Percentiles rank a stretch among this genome's conserved stretches.
These are phyloP conservation scores for Acanthosoma haemorrhoidale DNA, from an alignment of 2,888 invertebrate species.

Conservation along the genomic window DNA sequence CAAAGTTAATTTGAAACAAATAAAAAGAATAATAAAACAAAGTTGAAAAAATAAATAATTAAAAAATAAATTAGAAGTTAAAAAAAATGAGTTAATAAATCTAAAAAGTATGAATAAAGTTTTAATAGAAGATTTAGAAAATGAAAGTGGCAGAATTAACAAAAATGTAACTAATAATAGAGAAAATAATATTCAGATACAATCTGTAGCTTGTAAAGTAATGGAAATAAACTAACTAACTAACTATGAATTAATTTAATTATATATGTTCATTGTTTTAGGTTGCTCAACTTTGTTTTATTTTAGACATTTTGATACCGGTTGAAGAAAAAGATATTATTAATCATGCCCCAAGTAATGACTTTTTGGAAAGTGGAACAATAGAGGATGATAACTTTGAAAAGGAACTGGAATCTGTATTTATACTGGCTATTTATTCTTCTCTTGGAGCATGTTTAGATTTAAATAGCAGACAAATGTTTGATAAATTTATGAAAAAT, in stretches of 20 bases:
- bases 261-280: slow-evolving; percentile 43
- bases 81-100: too few species aligned
- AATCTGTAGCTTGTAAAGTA: neutral
- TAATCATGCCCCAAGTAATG: neutral
- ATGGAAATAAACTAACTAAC: neutral
- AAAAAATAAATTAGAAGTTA: too few species aligned
- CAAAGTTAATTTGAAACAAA: too few species aligned
- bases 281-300: slow-evolving; percentile 74
- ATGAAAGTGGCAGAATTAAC: too few species aligned
- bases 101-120: too few species aligned
- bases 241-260: neutral
- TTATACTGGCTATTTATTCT: slow-evolving; percentile 70
- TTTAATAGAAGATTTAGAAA: too few species aligned
- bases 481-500: slow-evolving; percentile 74
- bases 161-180: too few species aligned
- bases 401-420: slow-evolving; percentile 55
- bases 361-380: neutral
- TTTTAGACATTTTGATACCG: slow-evolving; percentile 63
- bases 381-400: neutral
- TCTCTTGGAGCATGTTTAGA: slow-evolving; percentile 75
- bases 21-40: too few species aligned
- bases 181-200: too few species aligned
- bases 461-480: slow-evolving; percentile 61
- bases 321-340: neutral
- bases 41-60: too few species aligned